phyloP scores from a whole-genome alignment of 1,140 invertebrate species.

The Chelonus insularis region DNA sequence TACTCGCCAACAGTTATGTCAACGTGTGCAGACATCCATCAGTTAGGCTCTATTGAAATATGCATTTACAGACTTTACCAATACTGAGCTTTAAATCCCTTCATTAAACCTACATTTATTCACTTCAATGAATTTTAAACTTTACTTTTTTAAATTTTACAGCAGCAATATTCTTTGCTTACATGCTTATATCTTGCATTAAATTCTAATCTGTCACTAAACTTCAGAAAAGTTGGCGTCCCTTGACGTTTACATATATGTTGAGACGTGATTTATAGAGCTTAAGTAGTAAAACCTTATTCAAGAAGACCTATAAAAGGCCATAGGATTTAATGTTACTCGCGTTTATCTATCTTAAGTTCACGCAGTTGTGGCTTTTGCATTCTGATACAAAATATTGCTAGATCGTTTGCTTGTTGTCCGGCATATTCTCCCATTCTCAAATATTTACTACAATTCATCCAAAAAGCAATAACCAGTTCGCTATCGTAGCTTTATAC shows the following conservation, averaged over 20 bases:
- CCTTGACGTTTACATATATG: neutral
- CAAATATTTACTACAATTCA: slow-evolving; percentile 8
- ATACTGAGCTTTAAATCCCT: neutral
- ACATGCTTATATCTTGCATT: slow-evolving; percentile 11
- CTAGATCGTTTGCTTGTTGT: slow-evolving; percentile 1
- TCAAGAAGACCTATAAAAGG: neutral
- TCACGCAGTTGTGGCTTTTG: slow-evolving; percentile 5
- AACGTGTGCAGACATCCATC: slow-evolving; percentile 12
- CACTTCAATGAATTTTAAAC: neutral
- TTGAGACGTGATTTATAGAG: slow-evolving; percentile 20
- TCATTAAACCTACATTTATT: neutral
- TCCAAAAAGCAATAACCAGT: slow-evolving; percentile 1
- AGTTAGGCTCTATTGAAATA: neutral
- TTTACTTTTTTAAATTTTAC: neutral
- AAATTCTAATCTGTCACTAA: slow-evolving; percentile 22
- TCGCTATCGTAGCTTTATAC: neutral
- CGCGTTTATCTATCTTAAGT: neutral
- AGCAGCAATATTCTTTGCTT: slow-evolving; percentile 1
- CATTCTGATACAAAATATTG: slow-evolving; percentile 6
- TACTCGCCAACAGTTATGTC: neutral
- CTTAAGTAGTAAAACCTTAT: neutral
- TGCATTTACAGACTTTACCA: neutral
- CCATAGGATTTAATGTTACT: neutral
- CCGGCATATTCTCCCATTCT: neutral
- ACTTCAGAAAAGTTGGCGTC: neutral